Evolutionary conservation across 1,140 invertebrate genomes (phyloP).

Genomic region (Camponotus pennsylvanicus): DNA sequence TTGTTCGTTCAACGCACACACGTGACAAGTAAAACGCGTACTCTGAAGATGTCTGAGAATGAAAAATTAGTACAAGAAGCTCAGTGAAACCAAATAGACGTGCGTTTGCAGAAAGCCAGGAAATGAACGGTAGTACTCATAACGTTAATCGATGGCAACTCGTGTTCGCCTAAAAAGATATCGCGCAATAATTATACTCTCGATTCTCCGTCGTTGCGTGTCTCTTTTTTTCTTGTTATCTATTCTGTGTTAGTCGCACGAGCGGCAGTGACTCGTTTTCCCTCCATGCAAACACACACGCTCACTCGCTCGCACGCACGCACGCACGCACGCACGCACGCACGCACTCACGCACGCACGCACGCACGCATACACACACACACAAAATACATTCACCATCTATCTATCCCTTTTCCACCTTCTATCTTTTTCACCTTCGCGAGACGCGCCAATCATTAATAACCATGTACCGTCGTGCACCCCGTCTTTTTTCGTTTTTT

Average conservation of each 20-base stretch:
- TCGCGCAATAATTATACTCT: conserved; percentile 69
- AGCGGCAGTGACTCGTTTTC: conserved; percentile 66
- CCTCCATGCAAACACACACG: background rate
- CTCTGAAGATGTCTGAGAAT: conserved; percentile 2
- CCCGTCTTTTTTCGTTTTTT: conserved; percentile 8
- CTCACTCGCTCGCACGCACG: background rate
- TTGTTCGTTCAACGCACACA: conserved; percentile 28
- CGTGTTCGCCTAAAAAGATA: conserved; percentile 75
- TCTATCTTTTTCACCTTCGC: conserved; percentile 26
- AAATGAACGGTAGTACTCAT: conserved; percentile 81
- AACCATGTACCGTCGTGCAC: conserved; percentile 33
- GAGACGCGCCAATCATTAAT: conserved; percentile 23
- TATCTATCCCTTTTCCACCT: conserved; percentile 11
- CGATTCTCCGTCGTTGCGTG: conserved; percentile 64
- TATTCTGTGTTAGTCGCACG: conserved; percentile 70
- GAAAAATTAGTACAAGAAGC: conserved; percentile 19
- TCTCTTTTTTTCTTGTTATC: conserved; percentile 39
- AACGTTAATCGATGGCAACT: conserved; percentile 81
- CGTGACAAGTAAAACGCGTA: conserved; percentile 24
- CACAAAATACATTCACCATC: conserved; percentile 46
- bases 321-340: conserved; percentile 3
- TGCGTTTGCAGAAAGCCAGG: conserved; percentile 53
- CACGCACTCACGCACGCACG: background rate
- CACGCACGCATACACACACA: background rate
- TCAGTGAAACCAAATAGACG: conserved; percentile 26